Evolutionary conservation across 92 coral and sea anemone species (phyloP).

Genomic region (Diadumene lineata): DNA sequence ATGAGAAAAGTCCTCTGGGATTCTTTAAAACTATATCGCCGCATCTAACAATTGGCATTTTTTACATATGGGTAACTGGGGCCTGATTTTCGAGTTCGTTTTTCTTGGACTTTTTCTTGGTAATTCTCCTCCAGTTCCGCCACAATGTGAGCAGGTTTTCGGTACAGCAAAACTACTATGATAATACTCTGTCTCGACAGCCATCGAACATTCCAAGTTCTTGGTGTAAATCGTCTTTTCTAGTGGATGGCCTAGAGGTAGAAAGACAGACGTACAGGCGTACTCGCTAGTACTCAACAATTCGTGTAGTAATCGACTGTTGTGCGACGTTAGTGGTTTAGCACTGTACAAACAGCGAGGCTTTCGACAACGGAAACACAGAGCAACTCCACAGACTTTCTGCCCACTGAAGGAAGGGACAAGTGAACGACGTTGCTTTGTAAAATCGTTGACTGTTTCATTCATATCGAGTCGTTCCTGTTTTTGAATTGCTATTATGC

Average conservation of each 20-base stretch:
- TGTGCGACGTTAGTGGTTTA: slow-evolving; percentile 44
- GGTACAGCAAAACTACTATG: slow-evolving; percentile 4
- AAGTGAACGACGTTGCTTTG: neutral
- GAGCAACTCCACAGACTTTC: slow-evolving; percentile 51
- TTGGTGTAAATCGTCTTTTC: slow-evolving; percentile 50
- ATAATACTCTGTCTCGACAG: slow-evolving; percentile 25
- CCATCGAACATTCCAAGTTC: slow-evolving; percentile 35
- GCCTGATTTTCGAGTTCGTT: neutral
- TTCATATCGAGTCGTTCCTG: neutral
- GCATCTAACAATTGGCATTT: neutral
- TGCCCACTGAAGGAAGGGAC: slow-evolving; percentile 55
- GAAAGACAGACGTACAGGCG: slow-evolving; percentile 54
- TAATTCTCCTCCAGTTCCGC: slow-evolving; percentile 17
- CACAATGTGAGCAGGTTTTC: slow-evolving; percentile 11
- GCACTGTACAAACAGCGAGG: slow-evolving; percentile 72
- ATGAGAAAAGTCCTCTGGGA: too few species aligned
- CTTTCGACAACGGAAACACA: slow-evolving; percentile 70
- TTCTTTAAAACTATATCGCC: neutral
- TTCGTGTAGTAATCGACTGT: slow-evolving; percentile 47
- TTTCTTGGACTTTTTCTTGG: neutral
- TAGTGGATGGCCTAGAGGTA: slow-evolving; percentile 56
- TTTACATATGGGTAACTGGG: slow-evolving; percentile 15
- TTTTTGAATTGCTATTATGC: neutral
- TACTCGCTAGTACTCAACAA: slow-evolving; percentile 41
- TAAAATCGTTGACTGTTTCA: neutral